Percentiles rank a stretch among this genome's conserved stretches.
Conservation (phyloP, 2,797 vertebrate genomes). For the Myotis myotis region DNA sequence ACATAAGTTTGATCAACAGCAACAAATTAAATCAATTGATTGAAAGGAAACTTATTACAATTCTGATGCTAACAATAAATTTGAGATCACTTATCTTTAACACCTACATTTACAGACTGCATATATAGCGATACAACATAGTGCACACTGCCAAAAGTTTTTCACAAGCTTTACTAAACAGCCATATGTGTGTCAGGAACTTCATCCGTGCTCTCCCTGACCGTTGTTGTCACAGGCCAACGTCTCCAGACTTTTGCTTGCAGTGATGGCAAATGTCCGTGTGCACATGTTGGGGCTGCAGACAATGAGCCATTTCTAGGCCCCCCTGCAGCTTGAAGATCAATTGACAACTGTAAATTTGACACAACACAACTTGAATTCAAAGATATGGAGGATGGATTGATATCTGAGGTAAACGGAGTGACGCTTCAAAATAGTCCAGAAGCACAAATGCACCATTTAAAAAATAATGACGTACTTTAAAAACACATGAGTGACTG, state of each 20-base stretch:
- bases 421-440: slow-evolving; percentile 67
- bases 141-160: slow-evolving; percentile 70
- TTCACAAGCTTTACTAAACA: slow-evolving; percentile 51
- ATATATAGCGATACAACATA: slow-evolving; percentile 53
- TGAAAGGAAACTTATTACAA: slow-evolving; percentile 72
- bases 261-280: slow-evolving; percentile 71
- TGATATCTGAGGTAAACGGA: slow-evolving; percentile 73
- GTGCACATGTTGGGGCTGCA: slow-evolving; percentile 54
- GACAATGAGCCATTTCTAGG: slow-evolving; percentile 19
- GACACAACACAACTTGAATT: slow-evolving; percentile 57
- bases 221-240: background rate
- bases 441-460: slow-evolving; percentile 78
- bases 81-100: slow-evolving; percentile 70
- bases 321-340: slow-evolving; percentile 59
- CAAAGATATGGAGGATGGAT: slow-evolving; percentile 64
- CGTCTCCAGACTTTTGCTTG: slow-evolving; percentile 73
- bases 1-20: slow-evolving; percentile 47
- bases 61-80: slow-evolving; percentile 16
- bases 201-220: background rate
- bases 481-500: slow-evolving; percentile 60
- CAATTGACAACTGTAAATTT: slow-evolving; percentile 44
- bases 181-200: background rate
- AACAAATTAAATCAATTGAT: slow-evolving; percentile 19
- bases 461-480: slow-evolving; percentile 60
- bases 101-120: slow-evolving; percentile 57